phyloP scores from a whole-genome alignment of 2,797 vertebrate genomes.

The Rhynchonycteris naso region DNA sequence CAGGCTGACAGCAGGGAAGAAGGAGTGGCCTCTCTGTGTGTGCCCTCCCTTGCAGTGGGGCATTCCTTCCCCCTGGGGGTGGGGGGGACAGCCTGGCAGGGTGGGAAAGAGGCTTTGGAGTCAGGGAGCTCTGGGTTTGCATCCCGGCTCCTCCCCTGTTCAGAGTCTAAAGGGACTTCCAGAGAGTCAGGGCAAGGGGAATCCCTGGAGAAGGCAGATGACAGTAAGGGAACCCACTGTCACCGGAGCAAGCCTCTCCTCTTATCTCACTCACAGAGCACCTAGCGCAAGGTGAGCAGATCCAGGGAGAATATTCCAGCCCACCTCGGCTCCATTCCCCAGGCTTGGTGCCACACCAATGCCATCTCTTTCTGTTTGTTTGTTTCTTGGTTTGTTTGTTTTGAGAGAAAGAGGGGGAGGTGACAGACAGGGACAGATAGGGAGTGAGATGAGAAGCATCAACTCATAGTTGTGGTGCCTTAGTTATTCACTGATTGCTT shows the following conservation, averaged over 20 bases:
- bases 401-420: too few species aligned
- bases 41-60: rapidly evolving
- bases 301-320: not conserved
- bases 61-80: rapidly evolving
- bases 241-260: not conserved
- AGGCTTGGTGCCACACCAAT: too few species aligned
- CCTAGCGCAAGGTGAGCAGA: not conserved
- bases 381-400: too few species aligned
- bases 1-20: not conserved
- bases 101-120: not conserved
- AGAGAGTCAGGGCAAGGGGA: not conserved
- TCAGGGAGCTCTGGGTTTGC: not conserved
- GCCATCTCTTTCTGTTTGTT: not conserved
- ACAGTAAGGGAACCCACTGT: not conserved
- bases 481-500: too few species aligned
- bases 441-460: too few species aligned
- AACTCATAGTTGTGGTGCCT: too few species aligned
- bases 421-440: too few species aligned
- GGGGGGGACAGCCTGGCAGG: not conserved
- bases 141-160: not conserved
- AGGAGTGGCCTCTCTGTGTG: not conserved
- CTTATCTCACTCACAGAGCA: not conserved
- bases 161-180: not conserved
- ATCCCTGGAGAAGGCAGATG: not conserved
- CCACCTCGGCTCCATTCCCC: not conserved